Evolutionary conservation across 1,140 invertebrate genomes (phyloP), one percentile per base, ranked within the genome.

Genomic region (Charaxes varanes): DNA sequence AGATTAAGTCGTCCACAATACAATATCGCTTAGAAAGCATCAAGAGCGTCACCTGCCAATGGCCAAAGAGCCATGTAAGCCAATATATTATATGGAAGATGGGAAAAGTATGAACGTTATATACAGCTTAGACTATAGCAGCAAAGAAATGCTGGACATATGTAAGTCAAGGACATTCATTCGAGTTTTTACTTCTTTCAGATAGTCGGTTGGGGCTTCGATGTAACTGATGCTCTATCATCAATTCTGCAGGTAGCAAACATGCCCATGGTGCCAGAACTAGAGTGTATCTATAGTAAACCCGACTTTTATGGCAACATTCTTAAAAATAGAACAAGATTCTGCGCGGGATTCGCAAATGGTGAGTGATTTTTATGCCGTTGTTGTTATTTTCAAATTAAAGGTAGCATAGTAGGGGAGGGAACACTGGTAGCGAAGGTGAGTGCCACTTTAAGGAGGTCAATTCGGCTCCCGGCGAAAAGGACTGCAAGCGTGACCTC

Each of bases 121-220:
- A 7, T 19, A 34, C 17, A 28, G 3, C 2, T 28, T 15, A n/a
- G n/a, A n/a, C n/a, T 5, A 28, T 12, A 13, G 4, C 12, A 12
- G 12, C 7, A 3, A 2, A 16, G 15, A 31, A n/a, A n/a, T n/a
- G n/a, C n/a, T n/a, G n/a, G n/a, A n/a, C n/a, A n/a, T n/a, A n/a
- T n/a, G n/a, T 18, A 4, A 1, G 23, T 3, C 10, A 3, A 24
- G 13, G 4, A 2, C 4, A 26, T 11, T 2, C 8, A 26, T 3
- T 15, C 4, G 7, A 14, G 4, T 2, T 28, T 28, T 14, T 12
- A 21, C 8, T 2, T 21, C 22, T 54, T 55, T 22, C 33, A 81
- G 77, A 61, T 81, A 1, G 67, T 64, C 1, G 77, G 77, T 2
- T 81, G 73, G 73, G 77, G 77, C 4, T 69, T 68, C 12, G 65